A percentile compares a stretch with the other conserved stretches of the same genome.
phyloP scores from a whole-genome alignment of 1,140 invertebrate genomes.

The Bicyclus anynana region DNA sequence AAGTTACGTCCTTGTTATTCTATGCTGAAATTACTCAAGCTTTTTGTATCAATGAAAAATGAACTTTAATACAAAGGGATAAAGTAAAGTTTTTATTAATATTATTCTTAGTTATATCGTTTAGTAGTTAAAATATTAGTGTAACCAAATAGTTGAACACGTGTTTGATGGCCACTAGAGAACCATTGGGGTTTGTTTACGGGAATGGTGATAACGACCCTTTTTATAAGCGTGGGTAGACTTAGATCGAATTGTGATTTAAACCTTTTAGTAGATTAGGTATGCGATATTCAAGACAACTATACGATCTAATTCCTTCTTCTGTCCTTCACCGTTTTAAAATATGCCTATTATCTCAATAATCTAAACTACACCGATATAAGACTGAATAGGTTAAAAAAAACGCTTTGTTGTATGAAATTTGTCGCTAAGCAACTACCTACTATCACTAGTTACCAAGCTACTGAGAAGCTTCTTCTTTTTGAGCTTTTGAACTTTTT shows the following conservation, averaged over 20 bases:
- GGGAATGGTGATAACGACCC: conserved; percentile 42
- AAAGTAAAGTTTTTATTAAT: conserved; percentile 10
- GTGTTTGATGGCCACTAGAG: conserved; percentile 63
- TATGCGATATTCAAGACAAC: too few species aligned
- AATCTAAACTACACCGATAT: too few species aligned
- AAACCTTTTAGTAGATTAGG: neutral
- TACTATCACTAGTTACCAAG: too few species aligned
- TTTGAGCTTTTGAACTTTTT: too few species aligned
- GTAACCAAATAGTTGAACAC: conserved; percentile 55
- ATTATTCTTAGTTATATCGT: conserved; percentile 1
- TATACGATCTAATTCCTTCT: too few species aligned
- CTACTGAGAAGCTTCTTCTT: too few species aligned
- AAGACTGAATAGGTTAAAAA: too few species aligned
- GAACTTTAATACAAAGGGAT: conserved; percentile 4
- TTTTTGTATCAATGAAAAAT: conserved; percentile 8
- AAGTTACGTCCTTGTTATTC: neutral
- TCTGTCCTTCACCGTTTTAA: too few species aligned
- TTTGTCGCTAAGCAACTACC: too few species aligned
- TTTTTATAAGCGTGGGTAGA: conserved; percentile 21
- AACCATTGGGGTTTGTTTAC: conserved; percentile 51
- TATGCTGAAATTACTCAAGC: conserved; percentile 3
- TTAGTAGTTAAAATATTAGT: conserved; percentile 10
- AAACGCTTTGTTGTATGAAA: too few species aligned
- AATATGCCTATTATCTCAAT: too few species aligned
- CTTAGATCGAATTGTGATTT: conserved; percentile 7